These are phyloP conservation scores for Butastur rufipennis DNA, from an alignment of 2,113 vertebrate species.

Conservation along the genomic window DNA sequence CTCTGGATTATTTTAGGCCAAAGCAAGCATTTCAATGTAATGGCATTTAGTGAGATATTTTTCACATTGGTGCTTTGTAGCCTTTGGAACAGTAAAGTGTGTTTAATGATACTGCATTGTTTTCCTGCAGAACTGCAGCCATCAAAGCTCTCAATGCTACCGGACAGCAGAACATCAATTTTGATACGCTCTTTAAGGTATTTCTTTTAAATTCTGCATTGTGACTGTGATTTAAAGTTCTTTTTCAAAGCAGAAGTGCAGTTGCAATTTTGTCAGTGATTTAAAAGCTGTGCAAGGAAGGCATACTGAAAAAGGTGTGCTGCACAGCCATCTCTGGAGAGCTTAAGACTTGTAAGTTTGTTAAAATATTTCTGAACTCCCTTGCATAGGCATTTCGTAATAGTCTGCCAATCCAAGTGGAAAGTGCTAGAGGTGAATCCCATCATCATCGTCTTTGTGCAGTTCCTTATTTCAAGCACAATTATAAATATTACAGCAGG, in stretches of 20 bases:
- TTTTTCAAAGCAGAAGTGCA: not conserved
- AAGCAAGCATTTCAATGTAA: not conserved
- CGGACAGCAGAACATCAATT: slow-evolving; percentile 80
- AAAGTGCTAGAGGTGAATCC: not conserved
- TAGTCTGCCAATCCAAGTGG: not conserved
- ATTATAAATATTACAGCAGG: not conserved
- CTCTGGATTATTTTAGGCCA: not conserved
- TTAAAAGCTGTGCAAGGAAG: not conserved
- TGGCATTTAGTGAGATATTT: not conserved
- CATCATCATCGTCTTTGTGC: not conserved
- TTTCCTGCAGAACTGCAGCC: slow-evolving; percentile 79
- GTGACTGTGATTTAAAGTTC: not conserved
- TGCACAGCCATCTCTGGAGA: not conserved
- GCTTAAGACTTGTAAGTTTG: not conserved
- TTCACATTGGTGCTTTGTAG: not conserved
- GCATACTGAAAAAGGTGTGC: no score
- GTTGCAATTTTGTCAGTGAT: not conserved
- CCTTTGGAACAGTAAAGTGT: not conserved
- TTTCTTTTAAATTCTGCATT: not conserved
- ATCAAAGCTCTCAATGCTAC: slow-evolving; percentile 86
- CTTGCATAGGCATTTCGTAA: not conserved
- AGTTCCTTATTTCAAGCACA: not conserved
- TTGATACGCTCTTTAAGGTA: slow-evolving; percentile 84
- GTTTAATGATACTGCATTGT: not conserved
- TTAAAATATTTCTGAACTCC: not conserved